Percentiles rank a stretch among this genome's conserved stretches.
These are phyloP conservation scores for Myotis lucifugus DNA, from an alignment of 2,113 vertebrate genomes.

Conservation along the genomic window DNA sequence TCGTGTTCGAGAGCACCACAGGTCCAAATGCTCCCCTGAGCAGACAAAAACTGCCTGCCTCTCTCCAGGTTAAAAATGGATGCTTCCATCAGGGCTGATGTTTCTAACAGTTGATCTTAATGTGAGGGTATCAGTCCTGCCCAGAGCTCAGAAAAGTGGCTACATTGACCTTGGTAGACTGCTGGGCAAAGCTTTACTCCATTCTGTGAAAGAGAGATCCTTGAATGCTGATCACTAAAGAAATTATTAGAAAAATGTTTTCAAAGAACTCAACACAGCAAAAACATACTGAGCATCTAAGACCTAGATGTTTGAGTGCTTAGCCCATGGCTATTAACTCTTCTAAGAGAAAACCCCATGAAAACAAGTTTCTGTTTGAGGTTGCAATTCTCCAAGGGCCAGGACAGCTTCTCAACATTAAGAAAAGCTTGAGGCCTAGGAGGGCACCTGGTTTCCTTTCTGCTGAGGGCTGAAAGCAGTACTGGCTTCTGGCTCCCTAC, in stretches of 20 bases:
- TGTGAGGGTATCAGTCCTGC: background rate
- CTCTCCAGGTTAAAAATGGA: background rate
- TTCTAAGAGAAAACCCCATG: background rate
- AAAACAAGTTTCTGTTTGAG: slow-evolving; percentile 44
- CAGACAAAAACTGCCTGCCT: background rate
- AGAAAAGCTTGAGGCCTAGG: background rate
- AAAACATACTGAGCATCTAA: background rate
- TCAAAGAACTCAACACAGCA: slow-evolving; percentile 3
- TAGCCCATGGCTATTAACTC: background rate
- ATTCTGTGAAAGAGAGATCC: background rate
- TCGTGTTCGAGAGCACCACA: background rate
- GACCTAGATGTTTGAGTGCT: slow-evolving; percentile 8
- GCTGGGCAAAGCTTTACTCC: background rate
- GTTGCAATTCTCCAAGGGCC: slow-evolving; percentile 19
- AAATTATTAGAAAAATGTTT: slow-evolving; percentile 23
- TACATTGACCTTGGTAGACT: background rate
- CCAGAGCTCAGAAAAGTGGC: background rate
- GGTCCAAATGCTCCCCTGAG: background rate
- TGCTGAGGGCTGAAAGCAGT: background rate
- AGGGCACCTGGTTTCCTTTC: background rate
- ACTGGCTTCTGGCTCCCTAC: background rate
- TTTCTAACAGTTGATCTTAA: slow-evolving; percentile 8
- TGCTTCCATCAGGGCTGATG: background rate
- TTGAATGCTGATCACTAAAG: background rate
- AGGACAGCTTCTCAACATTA: background rate